Percentiles rank a stretch among this genome's conserved stretches.
Conservation (phyloP, 2,797 vertebrate genomes). For the Silurus aristotelis region DNA sequence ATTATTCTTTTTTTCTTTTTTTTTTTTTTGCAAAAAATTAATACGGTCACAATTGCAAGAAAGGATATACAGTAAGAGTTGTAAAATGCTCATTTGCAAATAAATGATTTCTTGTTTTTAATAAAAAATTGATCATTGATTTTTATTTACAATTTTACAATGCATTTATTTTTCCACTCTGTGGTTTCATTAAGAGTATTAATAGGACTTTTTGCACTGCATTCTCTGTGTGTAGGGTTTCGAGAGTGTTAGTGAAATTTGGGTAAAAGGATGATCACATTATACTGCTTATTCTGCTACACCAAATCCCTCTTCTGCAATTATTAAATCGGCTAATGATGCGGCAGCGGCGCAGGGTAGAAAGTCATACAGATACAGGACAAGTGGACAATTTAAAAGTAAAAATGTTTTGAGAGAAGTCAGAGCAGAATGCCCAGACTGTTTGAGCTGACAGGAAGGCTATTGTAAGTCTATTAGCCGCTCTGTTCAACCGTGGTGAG, state of each 20-base stretch:
- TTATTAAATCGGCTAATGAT: not conserved
- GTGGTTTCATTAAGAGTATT: not conserved
- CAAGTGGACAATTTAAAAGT: not conserved
- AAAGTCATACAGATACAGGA: not conserved
- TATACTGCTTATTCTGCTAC: not conserved
- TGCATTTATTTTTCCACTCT: not conserved
- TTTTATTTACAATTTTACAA: not conserved
- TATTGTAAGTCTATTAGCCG: not conserved
- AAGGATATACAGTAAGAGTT: not conserved
- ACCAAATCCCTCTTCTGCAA: too few relatives aligned
- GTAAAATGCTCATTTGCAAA: not conserved
- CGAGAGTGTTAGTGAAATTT: not conserved
- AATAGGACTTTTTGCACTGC: not conserved
- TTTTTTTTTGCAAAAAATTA: too few relatives aligned
- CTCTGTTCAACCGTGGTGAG: not conserved
- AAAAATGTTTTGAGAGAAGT: not conserved
- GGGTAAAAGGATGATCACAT: not conserved
- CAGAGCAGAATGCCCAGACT: not conserved
- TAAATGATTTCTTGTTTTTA: not conserved
- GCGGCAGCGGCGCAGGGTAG: not conserved
- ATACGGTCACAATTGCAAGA: not conserved
- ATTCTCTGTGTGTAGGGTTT: not conserved
- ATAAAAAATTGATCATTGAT: too few relatives aligned
- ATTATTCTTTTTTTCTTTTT: too few relatives aligned
- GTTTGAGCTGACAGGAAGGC: not conserved